Conservation (phyloP, 2,797 vertebrate species). For the Allobates femoralis region DNA sequence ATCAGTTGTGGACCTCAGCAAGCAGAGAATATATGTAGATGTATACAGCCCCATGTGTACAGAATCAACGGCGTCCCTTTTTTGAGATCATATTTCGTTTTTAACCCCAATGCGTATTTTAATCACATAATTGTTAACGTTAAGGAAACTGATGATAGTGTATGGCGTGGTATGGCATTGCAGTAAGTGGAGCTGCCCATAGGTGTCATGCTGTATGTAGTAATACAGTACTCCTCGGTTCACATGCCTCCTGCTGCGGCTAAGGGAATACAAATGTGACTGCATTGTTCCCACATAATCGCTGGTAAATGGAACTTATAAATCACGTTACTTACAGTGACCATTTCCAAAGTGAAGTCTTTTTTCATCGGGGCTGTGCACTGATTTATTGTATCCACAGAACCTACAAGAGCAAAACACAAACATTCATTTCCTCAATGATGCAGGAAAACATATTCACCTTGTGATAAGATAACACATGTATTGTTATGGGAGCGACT, state of each 20-base stretch:
- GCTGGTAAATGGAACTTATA: conserved; percentile 53
- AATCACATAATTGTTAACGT: not conserved
- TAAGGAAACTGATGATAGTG: not conserved
- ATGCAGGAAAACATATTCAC: conserved; percentile 67
- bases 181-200: conserved; percentile 28
- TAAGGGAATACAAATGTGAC: conserved; percentile 23
- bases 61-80: not conserved
- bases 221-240: not conserved
- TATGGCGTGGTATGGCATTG: not conserved
- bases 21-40: too few relatives aligned
- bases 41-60: too few relatives aligned
- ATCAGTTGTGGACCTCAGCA: too few relatives aligned
- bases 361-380: conserved; percentile 91
- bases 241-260: not conserved
- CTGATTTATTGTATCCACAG: conserved; percentile 94
- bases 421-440: conserved; percentile 67
- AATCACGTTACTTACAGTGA: conserved; percentile 85
- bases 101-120: not conserved
- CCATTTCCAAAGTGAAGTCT: conserved; percentile 96
- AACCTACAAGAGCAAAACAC: conserved; percentile 81
- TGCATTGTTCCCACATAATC: conserved; percentile 36
- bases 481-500: conserved; percentile 73
- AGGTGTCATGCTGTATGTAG: conserved; percentile 32
- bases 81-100: not conserved
- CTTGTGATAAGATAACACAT: conserved; percentile 74